These are phyloP conservation scores for Uria lomvia DNA, from an alignment of 2,113 vertebrate species.

Conservation along the genomic window DNA sequence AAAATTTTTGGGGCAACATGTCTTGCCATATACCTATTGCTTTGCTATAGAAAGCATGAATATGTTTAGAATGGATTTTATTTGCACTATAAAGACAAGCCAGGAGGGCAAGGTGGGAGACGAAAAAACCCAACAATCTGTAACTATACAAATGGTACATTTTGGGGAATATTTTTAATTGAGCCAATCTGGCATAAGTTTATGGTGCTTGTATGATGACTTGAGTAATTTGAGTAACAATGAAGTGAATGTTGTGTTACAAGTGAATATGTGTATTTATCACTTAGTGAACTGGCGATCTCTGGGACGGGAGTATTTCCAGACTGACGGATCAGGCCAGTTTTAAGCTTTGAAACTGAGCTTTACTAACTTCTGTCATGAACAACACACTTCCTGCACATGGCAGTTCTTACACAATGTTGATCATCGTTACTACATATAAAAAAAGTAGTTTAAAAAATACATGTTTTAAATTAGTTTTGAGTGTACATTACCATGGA, in stretches of 20 bases:
- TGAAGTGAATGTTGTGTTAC: not conserved
- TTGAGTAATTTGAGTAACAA: not conserved
- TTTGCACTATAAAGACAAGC: not conserved
- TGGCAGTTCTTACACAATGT: not conserved
- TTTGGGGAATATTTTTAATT: not conserved
- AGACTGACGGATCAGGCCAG: not conserved
- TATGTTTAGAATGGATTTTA: not conserved
- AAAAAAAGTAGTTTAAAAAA: not conserved
- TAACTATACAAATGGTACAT: not conserved
- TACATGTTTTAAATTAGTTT: not conserved
- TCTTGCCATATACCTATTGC: not conserved
- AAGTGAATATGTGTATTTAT: not conserved
- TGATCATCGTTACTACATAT: not conserved
- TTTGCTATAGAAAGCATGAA: not conserved
- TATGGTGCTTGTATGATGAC: not conserved
- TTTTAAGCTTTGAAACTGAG: not conserved
- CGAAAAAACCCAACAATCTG: not conserved
- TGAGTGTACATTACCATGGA: not conserved
- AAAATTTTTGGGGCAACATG: not conserved
- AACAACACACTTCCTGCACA: not conserved
- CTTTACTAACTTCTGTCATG: not conserved
- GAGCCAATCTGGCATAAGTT: not conserved
- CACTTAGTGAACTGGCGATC: not conserved
- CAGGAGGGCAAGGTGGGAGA: not conserved
- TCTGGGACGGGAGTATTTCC: not conserved